Conservation (phyloP, 1,140 invertebrate species). For the Pygmarrhopalites habei region DNA sequence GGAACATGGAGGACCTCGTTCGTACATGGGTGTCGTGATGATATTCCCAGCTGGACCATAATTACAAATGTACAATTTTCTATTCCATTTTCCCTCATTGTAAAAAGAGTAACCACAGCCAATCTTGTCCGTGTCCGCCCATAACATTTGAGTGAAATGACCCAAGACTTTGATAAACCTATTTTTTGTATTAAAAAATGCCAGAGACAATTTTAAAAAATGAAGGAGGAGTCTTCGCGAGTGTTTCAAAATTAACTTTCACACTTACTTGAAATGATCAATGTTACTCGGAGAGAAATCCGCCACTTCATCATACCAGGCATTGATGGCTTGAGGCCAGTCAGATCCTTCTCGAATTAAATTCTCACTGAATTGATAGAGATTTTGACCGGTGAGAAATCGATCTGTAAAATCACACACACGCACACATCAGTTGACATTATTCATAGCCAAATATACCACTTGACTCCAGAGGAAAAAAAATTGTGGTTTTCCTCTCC, state of each 20-base stretch:
- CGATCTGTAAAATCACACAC: slow-evolving; percentile 48
- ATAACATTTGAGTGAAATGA: slow-evolving; percentile 58
- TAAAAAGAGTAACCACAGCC: slow-evolving; percentile 76
- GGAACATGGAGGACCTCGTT: slow-evolving; percentile 41
- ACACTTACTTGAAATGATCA: slow-evolving; percentile 38
- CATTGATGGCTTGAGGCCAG: slow-evolving; percentile 39
- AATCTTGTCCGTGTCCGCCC: slow-evolving; percentile 66
- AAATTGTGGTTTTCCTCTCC: too few species aligned
- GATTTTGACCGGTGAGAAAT: slow-evolving; percentile 72
- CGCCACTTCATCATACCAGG: slow-evolving; percentile 42
- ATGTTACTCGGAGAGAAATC: slow-evolving; percentile 35
- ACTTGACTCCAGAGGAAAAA: too few species aligned
- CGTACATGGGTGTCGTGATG: slow-evolving; percentile 41
- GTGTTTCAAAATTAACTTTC: background rate
- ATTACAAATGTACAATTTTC: slow-evolving; percentile 75
- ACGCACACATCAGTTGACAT: too few species aligned
- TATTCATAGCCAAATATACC: too few species aligned
- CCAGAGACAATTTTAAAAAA: slow-evolving; percentile 5
- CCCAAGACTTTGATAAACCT: slow-evolving; percentile 40
- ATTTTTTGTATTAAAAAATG: background rate
- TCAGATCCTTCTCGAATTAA: slow-evolving; percentile 31
- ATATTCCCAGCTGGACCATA: slow-evolving; percentile 60
- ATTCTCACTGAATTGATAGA: slow-evolving; percentile 40
- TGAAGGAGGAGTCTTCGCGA: background rate
- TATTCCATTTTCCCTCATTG: slow-evolving; percentile 48